Conservation (phyloP, 2,888 invertebrate species). For the Leptinotarsa haldemani region DNA sequence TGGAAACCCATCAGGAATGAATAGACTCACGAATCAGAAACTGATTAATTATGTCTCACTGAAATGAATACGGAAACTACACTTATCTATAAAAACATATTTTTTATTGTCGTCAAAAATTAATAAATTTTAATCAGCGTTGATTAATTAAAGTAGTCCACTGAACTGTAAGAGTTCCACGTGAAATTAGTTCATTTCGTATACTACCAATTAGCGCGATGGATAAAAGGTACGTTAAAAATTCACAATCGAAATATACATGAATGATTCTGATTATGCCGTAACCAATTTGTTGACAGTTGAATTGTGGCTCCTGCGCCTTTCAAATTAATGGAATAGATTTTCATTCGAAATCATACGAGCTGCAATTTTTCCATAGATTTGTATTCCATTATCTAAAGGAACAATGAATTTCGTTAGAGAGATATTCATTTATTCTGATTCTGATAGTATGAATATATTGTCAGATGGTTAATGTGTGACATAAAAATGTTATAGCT, state of each 20-base stretch:
- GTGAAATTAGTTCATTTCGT: slow-evolving; percentile 15
- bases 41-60: neutral
- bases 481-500: too few species aligned
- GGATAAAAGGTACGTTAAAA: neutral
- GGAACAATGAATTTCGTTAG: too few species aligned
- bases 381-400: neutral
- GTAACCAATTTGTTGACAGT: neutral
- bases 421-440: too few species aligned
- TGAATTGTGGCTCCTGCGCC: neutral
- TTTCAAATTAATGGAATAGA: neutral
- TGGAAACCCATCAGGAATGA: neutral
- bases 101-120: slow-evolving; percentile 10
- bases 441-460: too few species aligned
- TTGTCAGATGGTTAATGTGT: too few species aligned
- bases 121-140: slow-evolving; percentile 11
- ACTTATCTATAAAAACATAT: slow-evolving; percentile 9
- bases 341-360: neutral
- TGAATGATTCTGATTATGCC: neutral
- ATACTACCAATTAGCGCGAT: slow-evolving; percentile 10
- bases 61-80: neutral
- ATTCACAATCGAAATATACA: slow-evolving; percentile 12
- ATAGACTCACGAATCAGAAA: slow-evolving; percentile 9
- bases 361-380: neutral
- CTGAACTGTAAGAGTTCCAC: slow-evolving; percentile 9
- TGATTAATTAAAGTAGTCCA: slow-evolving; percentile 8